Evolutionary conservation across 1,140 invertebrate genomes (phyloP).

Genomic region (Drosophila simulans): DNA sequence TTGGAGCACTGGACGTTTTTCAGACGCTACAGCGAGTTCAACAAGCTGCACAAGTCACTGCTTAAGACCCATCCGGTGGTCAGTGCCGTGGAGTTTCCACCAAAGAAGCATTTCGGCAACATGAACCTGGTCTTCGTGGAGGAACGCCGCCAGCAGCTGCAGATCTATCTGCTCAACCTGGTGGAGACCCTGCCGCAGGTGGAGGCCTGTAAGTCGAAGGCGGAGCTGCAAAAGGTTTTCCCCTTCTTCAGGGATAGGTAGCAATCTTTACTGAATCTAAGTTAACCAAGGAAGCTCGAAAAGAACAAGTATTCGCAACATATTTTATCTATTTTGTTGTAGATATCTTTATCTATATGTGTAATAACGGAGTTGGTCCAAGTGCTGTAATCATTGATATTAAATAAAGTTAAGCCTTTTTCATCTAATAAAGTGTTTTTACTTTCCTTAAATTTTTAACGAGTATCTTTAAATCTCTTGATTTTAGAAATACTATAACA

Average conservation of each 20-base stretch:
- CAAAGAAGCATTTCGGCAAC: constrained; percentile 95
- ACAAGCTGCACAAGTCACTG: constrained; percentile 90
- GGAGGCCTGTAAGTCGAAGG: constrained; percentile 85
- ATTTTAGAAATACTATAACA: no score
- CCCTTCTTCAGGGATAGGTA: constrained; percentile 79
- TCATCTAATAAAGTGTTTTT: background rate
- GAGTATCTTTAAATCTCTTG: no score
- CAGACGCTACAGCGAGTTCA: constrained; percentile 93
- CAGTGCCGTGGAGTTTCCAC: constrained; percentile 92
- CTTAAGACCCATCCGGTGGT: constrained; percentile 91
- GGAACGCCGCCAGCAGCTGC: constrained; percentile 89
- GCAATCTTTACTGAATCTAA: background rate
- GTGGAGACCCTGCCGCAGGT: constrained; percentile 89
- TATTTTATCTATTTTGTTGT: constrained; percentile 31
- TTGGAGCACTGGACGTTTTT: constrained; percentile 96
- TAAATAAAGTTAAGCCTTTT: constrained; percentile 48
- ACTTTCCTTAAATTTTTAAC: background rate
- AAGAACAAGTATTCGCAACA: constrained; percentile 48
- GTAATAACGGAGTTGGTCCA: constrained; percentile 35
- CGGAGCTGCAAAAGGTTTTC: constrained; percentile 73
- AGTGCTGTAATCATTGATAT: constrained; percentile 56
- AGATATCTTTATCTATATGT: constrained; percentile 49
- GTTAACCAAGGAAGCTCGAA: constrained; percentile 47
- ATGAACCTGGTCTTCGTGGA: constrained; percentile 93
- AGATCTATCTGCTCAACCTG: constrained; percentile 90